Evolutionary conservation across 2,113 vertebrate species (phyloP), one percentile per base, ranked within the genome.

Genomic region (Struthio camelus): DNA sequence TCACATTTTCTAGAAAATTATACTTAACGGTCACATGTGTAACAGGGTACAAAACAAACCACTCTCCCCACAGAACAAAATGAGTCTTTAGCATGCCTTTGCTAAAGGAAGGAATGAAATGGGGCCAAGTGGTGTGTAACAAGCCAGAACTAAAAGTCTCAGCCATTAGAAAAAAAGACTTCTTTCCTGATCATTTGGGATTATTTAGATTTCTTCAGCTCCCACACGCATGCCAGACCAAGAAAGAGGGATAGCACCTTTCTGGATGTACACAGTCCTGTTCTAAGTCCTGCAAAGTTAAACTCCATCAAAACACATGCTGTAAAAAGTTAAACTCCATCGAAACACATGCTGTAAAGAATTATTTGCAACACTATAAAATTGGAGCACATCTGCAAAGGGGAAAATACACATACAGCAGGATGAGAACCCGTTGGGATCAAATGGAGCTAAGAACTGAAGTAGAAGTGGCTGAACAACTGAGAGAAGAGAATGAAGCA

Each of bases 41-140:
- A 73, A 50, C 27, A 62, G 34, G n/a, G 42, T 87, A 93, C 66
- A 80, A 80, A 65, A 50, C 9, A 48, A 72, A 40, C 4, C 82
- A 28, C 58, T 80, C 56, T 92, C 65, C 27, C 10, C 42, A 40
- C 19, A 85, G 25, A 10, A 72, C 6, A 66, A 91, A 51, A 27
- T 0, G 0, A 79, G 38, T 22, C 50, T 62, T 73, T 86, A 27
- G 18, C 25, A 13, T 16, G 80, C 18, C 32, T 72, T 65, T 46
- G 8, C 7, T 77, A 89, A 93, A 85, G 66, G 67, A 86, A 59
- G 38, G 54, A 94, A 69, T 50, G 13, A 89, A 77, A 94, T 59
- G 7, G 16, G 44, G 19, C 36, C 34, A 30, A 2, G 42, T 15
- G 48, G 58, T 65, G 40, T 72, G 72, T 87, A 53, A 80, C 14